Evolutionary conservation across 2,113 vertebrate species (phyloP).

Genomic region (Myodes glareolus): DNA sequence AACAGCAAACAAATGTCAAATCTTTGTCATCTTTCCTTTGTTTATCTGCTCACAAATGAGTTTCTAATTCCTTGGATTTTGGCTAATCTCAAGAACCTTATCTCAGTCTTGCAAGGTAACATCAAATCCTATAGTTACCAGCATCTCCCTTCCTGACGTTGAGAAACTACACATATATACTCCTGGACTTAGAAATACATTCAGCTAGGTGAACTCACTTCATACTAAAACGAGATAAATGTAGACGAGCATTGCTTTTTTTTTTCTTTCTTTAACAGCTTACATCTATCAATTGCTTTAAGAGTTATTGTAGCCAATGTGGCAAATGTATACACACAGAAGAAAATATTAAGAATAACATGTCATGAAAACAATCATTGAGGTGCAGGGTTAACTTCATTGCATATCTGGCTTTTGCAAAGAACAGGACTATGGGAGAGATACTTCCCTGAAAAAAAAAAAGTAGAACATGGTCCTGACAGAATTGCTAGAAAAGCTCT

Average conservation of each 20-base stretch:
- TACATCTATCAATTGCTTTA: conserved; percentile 47
- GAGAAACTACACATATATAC: conserved; percentile 68
- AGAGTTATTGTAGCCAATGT: conserved; percentile 70
- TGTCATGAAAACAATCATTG: conserved; percentile 71
- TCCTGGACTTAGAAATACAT: conserved; percentile 60
- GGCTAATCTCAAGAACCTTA: conserved; percentile 52
- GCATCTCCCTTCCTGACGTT: conserved; percentile 65
- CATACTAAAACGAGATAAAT: conserved; percentile 71
- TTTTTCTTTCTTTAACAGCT: not conserved
- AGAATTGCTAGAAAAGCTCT: not conserved
- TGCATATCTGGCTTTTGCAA: conserved; percentile 61
- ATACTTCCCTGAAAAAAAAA: conserved; percentile 5
- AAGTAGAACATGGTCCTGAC: not conserved
- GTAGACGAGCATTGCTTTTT: conserved; percentile 34
- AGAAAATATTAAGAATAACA: conserved; percentile 74
- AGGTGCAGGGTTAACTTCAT: conserved; percentile 62
- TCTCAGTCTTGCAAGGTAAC: conserved; percentile 46
- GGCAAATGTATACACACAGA: conserved; percentile 76
- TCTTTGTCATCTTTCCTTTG: not conserved
- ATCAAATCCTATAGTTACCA: conserved; percentile 38
- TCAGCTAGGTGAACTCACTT: conserved; percentile 70
- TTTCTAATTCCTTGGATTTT: conserved; percentile 77
- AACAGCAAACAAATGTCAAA: not conserved
- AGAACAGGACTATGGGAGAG: conserved; percentile 8
- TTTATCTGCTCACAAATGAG: not conserved